A percentile compares a stretch with the other conserved stretches of the same genome.
Evolutionary conservation across 53 echinoderm and acorn worm genomes (phyloP).

Genomic region (Hippasteria phrygiana): DNA sequence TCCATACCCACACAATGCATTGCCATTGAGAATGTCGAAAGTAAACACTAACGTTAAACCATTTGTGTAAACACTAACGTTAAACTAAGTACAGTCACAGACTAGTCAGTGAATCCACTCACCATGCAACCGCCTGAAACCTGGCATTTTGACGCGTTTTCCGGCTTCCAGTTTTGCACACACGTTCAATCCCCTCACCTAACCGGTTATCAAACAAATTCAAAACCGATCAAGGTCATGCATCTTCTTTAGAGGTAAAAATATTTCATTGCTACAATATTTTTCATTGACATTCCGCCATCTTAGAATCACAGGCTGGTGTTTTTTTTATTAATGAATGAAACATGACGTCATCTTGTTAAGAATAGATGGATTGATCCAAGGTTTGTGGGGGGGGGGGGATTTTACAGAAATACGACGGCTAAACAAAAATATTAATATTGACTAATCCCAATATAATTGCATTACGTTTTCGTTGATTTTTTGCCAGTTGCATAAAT

Average conservation of each 20-base stretch:
- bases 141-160: constrained; percentile 42
- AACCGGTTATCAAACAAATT: constrained; percentile 6
- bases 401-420: no score
- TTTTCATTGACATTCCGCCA: constrained; percentile 30
- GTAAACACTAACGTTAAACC: no score
- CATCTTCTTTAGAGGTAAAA: background rate
- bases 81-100: no score
- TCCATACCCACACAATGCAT: no score
- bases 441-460: no score
- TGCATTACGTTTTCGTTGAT: no score
- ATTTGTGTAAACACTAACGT: no score
- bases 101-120: no score
- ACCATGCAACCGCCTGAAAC: constrained; percentile 49
- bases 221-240: background rate
- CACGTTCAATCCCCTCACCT: constrained; percentile 26
- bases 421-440: no score
- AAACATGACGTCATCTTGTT: constrained; percentile 55
- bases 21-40: no score
- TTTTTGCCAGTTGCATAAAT: no score
- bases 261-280: constrained; percentile 13
- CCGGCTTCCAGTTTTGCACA: background rate
- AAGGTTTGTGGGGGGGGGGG: background rate
- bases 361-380: background rate
- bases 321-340: constrained; percentile 28
- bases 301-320: constrained; percentile 2